Conservation (phyloP, 1,140 invertebrate species). For the Drosophila serrata region DNA sequence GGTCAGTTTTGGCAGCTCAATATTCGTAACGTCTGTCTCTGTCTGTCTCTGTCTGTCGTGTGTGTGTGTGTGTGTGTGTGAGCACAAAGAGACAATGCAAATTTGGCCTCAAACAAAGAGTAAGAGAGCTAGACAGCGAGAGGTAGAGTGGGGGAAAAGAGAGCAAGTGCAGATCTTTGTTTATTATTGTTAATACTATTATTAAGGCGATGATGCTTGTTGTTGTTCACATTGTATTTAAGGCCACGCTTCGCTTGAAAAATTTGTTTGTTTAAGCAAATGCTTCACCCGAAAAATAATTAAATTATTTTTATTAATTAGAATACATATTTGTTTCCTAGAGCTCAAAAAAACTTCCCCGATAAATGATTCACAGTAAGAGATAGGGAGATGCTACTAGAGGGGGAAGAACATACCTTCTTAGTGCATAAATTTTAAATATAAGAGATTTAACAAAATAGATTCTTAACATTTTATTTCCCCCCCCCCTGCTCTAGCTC, state of each 20-base stretch:
- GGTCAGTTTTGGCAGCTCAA: slow-evolving; percentile 56
- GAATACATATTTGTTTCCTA: not conserved
- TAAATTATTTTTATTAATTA: slow-evolving; percentile 12
- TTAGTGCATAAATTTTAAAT: too few species aligned
- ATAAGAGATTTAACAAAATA: too few species aligned
- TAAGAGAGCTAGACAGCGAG: slow-evolving; percentile 24
- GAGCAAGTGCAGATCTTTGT: slow-evolving; percentile 31
- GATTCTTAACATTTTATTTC: too few species aligned
- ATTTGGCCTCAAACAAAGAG: slow-evolving; percentile 43
- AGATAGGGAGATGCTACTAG: slow-evolving; percentile 5
- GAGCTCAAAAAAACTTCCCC: slow-evolving; percentile 1
- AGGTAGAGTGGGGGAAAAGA: not conserved
- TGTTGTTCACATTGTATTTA: not conserved
- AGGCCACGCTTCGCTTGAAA: slow-evolving; percentile 9
- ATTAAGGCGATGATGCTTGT: slow-evolving; percentile 10
- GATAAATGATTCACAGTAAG: slow-evolving; percentile 16
- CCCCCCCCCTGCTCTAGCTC: too few species aligned
- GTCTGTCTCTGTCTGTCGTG: slow-evolving; percentile 18
- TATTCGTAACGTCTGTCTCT: too few species aligned
- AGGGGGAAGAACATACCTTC: not conserved
- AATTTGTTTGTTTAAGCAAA: slow-evolving; percentile 20
- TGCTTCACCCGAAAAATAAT: slow-evolving; percentile 5
- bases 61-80: slow-evolving; percentile 4
- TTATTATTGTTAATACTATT: slow-evolving; percentile 30
- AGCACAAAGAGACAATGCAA: slow-evolving; percentile 45